A percentile compares a stretch with the other conserved stretches of the same genome.
These are phyloP conservation scores for Papilio protenor DNA, from an alignment of 2,888 invertebrate genomes.

Conservation along the genomic window DNA sequence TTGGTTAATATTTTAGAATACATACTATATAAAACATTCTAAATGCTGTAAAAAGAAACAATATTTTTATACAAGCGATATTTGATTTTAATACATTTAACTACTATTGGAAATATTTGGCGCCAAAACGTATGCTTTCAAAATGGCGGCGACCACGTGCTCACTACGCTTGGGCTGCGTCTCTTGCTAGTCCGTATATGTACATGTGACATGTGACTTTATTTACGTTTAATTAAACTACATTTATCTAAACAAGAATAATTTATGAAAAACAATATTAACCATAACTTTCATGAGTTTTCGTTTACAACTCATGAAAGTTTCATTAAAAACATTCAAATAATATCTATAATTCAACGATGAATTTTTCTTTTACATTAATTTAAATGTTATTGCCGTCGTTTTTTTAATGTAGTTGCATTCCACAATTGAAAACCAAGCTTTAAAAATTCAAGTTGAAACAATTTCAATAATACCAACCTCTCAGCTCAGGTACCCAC, in stretches of 20 bases:
- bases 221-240: not conserved
- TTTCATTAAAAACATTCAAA: not conserved
- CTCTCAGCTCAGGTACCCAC: conserved; percentile 44
- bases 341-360: not conserved
- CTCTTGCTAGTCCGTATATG: not conserved
- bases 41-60: not conserved
- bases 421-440: too few relatives aligned
- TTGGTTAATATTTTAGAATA: not conserved
- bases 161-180: conserved; percentile 43
- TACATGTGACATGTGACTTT: not conserved
- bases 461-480: not conserved
- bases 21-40: not conserved
- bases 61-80: not conserved
- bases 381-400: not conserved
- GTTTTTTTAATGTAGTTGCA: too few relatives aligned
- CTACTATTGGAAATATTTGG: conserved; percentile 48
- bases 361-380: not conserved
- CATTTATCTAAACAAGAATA: too few relatives aligned
- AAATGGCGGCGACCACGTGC: conserved; percentile 76
- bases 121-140: conserved; percentile 60
- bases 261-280: too few relatives aligned
- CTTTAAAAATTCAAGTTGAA: not conserved
- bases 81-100: not conserved
- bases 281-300: not conserved
- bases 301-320: not conserved